Evolutionary conservation across 2,113 vertebrate species (phyloP), one percentile per base, ranked within the genome.

Genomic region (Cyanistes caeruleus): DNA sequence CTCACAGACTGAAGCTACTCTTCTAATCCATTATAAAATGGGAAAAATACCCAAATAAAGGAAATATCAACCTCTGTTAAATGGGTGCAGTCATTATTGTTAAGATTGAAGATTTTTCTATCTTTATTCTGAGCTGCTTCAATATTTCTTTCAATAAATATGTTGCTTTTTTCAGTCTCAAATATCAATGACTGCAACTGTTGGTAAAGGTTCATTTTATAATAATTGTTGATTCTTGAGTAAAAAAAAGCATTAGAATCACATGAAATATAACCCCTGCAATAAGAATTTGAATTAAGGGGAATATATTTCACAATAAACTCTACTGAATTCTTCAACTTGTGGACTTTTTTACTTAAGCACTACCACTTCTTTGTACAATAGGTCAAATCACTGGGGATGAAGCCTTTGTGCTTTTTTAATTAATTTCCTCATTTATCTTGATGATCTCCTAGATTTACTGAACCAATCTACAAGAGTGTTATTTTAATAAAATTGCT

Each of bases 381-480:
- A 87, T 41, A 83, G 75, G 52, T 74, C 78, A 33, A 75, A 83
- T 37, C 87, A 52, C 62, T 53, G 68, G 80, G 58, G 70, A 95
- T 48, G 58, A 4, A 80, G 75, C 74, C 56, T 95, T 87, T 94
- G 93, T 86, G 87, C 1, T 35, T 70, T 93, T 77, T 84, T 64
- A 95, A 97, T 97, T 91, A 95, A 95, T 93, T 97, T 89, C 82
- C 73, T 87, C 87, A 85, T 95, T 97, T 95, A 94, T 95, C 93
- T 91, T 93, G 81, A 93, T 91, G 81, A 93, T 96, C 87, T 90
- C 74, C 69, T 77, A 58, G 87, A 96, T 95, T 93, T 95, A 94
- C 88, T 55, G 69, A 95, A 80, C 84, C 89, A 93, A 94, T 95
- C 86, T 90, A 82, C 82, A 48, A 78, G 48, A 95, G 72, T 82